Base-by-base conservation (phyloP, 2,888 invertebrate genomes). In the Ormyrus rosae region DNA sequence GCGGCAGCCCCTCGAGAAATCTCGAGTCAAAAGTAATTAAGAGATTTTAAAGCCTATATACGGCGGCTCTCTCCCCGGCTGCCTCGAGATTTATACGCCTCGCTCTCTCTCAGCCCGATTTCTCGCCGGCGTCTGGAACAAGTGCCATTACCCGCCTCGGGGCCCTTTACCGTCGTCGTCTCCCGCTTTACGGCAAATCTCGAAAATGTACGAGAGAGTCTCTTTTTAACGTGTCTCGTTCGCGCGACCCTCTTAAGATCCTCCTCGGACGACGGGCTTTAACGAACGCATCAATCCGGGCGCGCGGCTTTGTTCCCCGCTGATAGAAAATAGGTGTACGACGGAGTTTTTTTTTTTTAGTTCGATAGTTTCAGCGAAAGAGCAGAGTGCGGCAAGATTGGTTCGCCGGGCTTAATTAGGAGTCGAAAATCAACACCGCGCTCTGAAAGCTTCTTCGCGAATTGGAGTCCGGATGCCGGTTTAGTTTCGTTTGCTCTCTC, bases 321-420 rank as follows among this genome's bases (percentile, higher is more conserved):
- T 19, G 2, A 19, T 19, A 19, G 19, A 19, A 19, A 19, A 1
- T 19, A 19, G 19, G 19, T 19, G 19, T 19, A 2, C 19, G 2
- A 1, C 19, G 1, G 19, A 65, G 19, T 19, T 19, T 19, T 58
- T 19, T 19, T 19, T 58, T 53, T 48, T 74, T 50, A 65, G 65
- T 74, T 74, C 58, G 6, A 60, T 6, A 70, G 7, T 70, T 70
- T 60, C n/a, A 64, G n/a, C n/a, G 46, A 48, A 7, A 45, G 11
- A 68, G 4, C 0, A 19, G 19, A 8, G 46, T 0, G 4, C 11
- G 34, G 13, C 50, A 10, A 2, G 58, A 69, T 56, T 69, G 48
- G 69, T n/a, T 61, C 13, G 61, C 53, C 11, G 53, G 9, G 19
- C 11, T 70, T 19, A 70, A 70, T 70, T 70, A 70, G 7, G 4